Conservation (phyloP, 2,797 vertebrate genomes). For the Phyllotis vaccarum region DNA sequence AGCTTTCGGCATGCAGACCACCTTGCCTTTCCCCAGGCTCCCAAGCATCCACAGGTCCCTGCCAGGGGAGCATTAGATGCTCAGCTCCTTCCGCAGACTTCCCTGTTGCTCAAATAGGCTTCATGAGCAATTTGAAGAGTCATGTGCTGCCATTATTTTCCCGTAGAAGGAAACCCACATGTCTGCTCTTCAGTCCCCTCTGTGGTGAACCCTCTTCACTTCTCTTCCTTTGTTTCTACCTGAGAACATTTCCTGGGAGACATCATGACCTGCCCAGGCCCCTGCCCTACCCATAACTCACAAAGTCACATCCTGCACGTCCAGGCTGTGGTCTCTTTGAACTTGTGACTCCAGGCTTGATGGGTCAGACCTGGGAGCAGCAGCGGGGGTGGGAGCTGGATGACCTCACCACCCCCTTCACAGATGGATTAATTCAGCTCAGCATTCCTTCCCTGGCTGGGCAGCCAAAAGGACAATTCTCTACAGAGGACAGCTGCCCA, state of each 20-base stretch:
- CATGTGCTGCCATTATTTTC: neutral
- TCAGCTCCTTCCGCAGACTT: neutral
- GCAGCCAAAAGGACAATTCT: neutral
- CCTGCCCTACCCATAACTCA: neutral
- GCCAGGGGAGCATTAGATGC: accelerated
- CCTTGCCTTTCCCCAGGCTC: neutral
- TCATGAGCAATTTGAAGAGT: neutral
- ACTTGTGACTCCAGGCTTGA: neutral
- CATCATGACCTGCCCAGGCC: neutral
- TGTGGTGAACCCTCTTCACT: neutral
- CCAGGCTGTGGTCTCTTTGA: conserved; percentile 60
- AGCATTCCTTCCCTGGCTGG: neutral
- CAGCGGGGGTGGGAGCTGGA: neutral
- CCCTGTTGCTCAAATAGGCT: neutral
- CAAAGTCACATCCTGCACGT: neutral
- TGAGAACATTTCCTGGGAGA: conserved; percentile 29
- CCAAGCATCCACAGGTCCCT: no score
- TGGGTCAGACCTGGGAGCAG: conserved; percentile 17
- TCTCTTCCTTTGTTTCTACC: neutral
- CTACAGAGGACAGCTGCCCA: accelerated
- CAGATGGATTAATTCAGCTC: neutral
- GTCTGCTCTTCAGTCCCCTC: neutral
- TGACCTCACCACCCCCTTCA: neutral
- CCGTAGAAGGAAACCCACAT: neutral
- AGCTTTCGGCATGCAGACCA: neutral